Base-by-base conservation (phyloP, 2,888 invertebrate species). In the Gymnocheta viridis region DNA sequence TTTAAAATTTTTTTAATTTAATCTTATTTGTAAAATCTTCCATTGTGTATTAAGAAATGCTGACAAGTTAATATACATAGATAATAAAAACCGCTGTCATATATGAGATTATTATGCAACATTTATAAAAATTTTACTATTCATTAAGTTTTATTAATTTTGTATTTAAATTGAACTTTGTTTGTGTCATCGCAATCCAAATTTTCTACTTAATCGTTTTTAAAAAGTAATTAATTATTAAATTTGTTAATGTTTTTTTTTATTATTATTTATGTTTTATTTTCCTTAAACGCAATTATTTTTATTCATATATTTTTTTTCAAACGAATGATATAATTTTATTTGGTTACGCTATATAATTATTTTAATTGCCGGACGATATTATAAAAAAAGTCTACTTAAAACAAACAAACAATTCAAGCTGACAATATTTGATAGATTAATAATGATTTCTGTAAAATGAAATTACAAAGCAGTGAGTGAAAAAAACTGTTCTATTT, bases 261-360 rank as follows among this genome's bases (percentile, higher is more conserved):
- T n/a, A 41, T n/a, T 22, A 9, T 49, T 27, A 27, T 29, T 32
- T 56, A 32, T 51, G 24, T 4, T n/a, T n/a, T 4, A 24, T 27
- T 51, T 51, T 24, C 24, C 24, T 56, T 56, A 19, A 29, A 19
- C 6, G 22, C 41, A 44, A 22, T 29, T 58, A 44, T 56, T 29
- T 47, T 60, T 22, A 60, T 60, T 47, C 22, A 47, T 60, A 32
- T 19, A 41, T 49, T 62, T 49, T 12, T 60, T 2, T 44, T n/a
- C n/a, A n/a, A n/a, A 44, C 12, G 9, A 64, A 38, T 54, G 9
- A 54, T 64, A 64, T 51, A 64, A 51, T 74, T 64, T 29, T 41
- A 51, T 74, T 64, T 64, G 19, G 67, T 54, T 77, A 67, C 67
- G 67, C 77, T 24, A 2, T 54, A 22, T 67, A 44, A 77, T 67